Evolutionary conservation across 2,888 invertebrate species (phyloP).

Genomic region (Andrena camellia): DNA sequence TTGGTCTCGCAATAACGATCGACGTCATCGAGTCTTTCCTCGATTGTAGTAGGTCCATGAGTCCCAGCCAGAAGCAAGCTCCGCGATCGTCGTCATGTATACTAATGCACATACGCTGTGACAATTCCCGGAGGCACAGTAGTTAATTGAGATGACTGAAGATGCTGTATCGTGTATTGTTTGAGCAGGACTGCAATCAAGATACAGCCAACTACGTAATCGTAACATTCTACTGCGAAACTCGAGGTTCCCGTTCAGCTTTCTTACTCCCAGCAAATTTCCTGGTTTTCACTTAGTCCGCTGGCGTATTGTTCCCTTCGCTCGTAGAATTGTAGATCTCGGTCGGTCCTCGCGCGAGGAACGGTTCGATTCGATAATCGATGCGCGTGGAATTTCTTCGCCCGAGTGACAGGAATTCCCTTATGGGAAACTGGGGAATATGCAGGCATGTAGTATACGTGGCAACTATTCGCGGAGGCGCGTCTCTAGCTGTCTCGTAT

Average conservation of each 20-base stretch:
- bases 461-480: constrained; percentile 61
- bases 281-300: neutral
- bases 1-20: too few relatives aligned
- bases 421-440: constrained; percentile 59
- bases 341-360: neutral
- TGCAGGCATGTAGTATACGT: constrained; percentile 59
- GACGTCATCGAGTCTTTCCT: neutral
- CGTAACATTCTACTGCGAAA: neutral
- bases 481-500: constrained; percentile 57
- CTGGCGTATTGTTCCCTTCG: neutral
- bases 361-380: constrained; percentile 40
- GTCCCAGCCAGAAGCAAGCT: neutral
- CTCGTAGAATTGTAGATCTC: neutral
- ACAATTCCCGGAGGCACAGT: constrained; percentile 46
- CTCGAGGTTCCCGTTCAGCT: neutral
- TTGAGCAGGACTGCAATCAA: constrained; percentile 32
- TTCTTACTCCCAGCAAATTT: neutral
- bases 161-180: constrained; percentile 36
- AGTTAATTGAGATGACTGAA: constrained; percentile 60
- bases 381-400: constrained; percentile 52
- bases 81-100: constrained; percentile 12
- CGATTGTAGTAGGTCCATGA: neutral
- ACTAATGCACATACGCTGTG: constrained; percentile 22
- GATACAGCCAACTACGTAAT: constrained; percentile 28
- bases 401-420: constrained; percentile 61